Evolutionary conservation across 1,140 invertebrate genomes (phyloP).

Genomic region (Papilio aristodemus): DNA sequence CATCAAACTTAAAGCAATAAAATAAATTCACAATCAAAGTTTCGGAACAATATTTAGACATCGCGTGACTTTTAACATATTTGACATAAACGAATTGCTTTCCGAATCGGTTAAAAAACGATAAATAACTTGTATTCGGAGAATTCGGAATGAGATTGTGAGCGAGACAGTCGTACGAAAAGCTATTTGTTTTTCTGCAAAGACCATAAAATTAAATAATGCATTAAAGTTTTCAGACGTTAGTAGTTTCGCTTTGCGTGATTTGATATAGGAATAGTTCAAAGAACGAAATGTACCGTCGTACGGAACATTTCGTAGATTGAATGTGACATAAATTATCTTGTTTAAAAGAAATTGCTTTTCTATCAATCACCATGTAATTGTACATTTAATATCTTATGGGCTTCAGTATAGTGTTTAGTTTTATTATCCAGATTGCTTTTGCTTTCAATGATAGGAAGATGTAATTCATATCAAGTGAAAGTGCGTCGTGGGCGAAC

Average conservation of each 20-base stretch:
- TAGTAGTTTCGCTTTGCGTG: not conserved
- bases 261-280: constrained; percentile 7
- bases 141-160: constrained; percentile 10
- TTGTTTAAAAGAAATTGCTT: not conserved
- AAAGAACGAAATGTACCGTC: constrained; percentile 5
- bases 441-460: too few species aligned
- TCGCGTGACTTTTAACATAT: constrained; percentile 49
- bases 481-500: too few species aligned
- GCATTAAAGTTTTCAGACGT: constrained; percentile 6
- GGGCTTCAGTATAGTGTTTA: too few species aligned
- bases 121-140: constrained; percentile 4
- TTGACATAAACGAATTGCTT: constrained; percentile 58
- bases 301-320: not conserved
- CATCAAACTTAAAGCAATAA: constrained; percentile 32
- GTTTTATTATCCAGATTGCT: too few species aligned
- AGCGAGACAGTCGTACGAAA: not conserved
- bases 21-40: constrained; percentile 54
- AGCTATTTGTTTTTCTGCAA: constrained; percentile 2
- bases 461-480: too few species aligned
- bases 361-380: not conserved
- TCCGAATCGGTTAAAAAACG: constrained; percentile 46
- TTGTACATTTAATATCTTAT: too few species aligned
- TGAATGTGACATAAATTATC: not conserved
- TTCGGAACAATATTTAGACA: constrained; percentile 47
- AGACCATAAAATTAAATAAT: constrained; percentile 17